Base-by-base conservation (phyloP, 2,113 vertebrate genomes). In the Elanus axillaris region DNA sequence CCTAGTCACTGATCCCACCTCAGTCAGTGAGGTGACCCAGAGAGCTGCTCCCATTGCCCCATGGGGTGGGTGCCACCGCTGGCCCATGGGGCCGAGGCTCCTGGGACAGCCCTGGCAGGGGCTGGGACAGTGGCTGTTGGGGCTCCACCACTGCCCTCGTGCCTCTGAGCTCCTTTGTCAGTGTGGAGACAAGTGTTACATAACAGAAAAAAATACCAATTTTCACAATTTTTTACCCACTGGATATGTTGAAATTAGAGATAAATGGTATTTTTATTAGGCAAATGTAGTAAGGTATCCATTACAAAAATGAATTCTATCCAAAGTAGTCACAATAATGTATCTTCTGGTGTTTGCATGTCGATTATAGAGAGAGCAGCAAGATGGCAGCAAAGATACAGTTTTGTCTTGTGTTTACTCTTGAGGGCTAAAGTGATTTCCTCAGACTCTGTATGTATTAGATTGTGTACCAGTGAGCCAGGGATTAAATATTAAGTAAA, bases 381-480 rank as follows among this genome's bases (percentile, higher is more conserved):
- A 85, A 96, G 93, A 53, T 97, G 97, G 97, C 97, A 97, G 97
- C 88, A 96, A 75, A 97, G 96, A 76, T 69, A n/a, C 29, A 79
- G n/a, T 63, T 96, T 94, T 93, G n/a, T 71, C 11, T 5, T 29
- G 13, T 43, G 5, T 89, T 92, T 86, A 31, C 27, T 59, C 31
- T 14, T 92, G 38, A 26, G 27, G 19, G 10, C 38, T 90, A 38
- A 59, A 31, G 8, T 64, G 52, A 40, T 72, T 67, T 80, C 31
- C 52, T 89, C 47, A 75, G 53, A 31, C 43, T 76, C 40, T 29
- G 7, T n/a, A 15, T 47, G 15, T 68, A 31, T 3, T 86, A 42
- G 14, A 13, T 83, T 3, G 1, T 47, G 56, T 83, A 76, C 62
- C 58, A 69, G 9, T 40, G n/a, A 93, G 72, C 47, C 1, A 48